phyloP scores from a whole-genome alignment of 2,113 vertebrate genomes.

The Tilapia sparmanii region DNA sequence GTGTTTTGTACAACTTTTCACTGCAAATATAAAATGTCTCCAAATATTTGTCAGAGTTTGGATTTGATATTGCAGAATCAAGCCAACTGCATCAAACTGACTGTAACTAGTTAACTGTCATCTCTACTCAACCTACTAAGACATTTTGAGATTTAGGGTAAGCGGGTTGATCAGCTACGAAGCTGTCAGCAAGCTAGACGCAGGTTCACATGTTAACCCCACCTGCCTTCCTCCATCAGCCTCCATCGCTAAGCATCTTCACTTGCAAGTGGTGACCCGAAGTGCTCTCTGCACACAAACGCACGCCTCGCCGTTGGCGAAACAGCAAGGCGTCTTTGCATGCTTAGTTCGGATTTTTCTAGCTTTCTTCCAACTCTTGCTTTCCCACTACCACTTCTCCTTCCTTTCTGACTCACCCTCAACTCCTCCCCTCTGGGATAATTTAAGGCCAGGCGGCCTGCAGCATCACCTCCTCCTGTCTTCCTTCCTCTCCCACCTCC shows the following conservation, averaged over 20 bases:
- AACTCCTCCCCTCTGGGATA: constrained; percentile 13
- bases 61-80: background rate
- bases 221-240: background rate
- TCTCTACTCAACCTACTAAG: background rate
- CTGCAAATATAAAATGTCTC: background rate
- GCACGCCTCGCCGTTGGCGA: constrained; percentile 18
- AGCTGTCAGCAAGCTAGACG: background rate
- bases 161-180: background rate
- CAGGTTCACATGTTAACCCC: background rate
- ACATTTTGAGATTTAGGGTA: background rate
- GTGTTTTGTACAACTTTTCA: background rate
- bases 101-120: background rate
- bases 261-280: background rate
- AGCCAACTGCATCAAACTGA: background rate
- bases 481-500: background rate
- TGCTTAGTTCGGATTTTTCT: background rate
- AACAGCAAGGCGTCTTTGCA: background rate
- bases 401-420: constrained; percentile 24
- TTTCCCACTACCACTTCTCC: background rate
- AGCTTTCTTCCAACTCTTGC: background rate
- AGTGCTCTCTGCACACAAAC: background rate
- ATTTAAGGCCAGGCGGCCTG: background rate
- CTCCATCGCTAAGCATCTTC: background rate
- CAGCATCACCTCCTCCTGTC: background rate
- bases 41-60: background rate